Evolutionary conservation across 2,113 vertebrate species (phyloP), one percentile per base, ranked within the genome.

Genomic region (Megaceryle maxima): DNA sequence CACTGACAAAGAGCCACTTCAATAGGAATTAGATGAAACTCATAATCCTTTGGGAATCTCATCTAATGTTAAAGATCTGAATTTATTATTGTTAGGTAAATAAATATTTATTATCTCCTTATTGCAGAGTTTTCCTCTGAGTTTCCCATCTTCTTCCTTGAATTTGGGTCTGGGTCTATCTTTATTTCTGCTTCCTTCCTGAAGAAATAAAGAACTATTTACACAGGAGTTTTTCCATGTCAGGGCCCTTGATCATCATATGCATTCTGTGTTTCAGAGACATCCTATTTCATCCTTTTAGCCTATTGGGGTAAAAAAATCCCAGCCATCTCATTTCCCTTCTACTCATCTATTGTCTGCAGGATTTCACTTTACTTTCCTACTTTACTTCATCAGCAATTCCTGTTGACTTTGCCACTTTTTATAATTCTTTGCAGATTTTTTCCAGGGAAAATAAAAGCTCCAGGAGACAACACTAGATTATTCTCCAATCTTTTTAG

Each of bases 111-210:
- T 70, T 44, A 69, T 57, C 69, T 91, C 22, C n/a, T 83, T 64
- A 68, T 13, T 60, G 84, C 56, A 90, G 64, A 86, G 77, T 90
- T 91, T 20, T 39, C 33, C 50, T 50, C 44, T 83, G 59, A 78
- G 75, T 41, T 63, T 84, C 35, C 33, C 26, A 84, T 80, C 48
- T 80, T 87, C 66, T 95, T 96, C 60, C 53, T 74, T 75, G 33
- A 87, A 74, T 85, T 92, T 87, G 16, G 8, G n/a, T 55, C 53
- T 70, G 79, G 16, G 13, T 76, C 31, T 89, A 79, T 48, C 90
- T 93, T 88, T 73, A 81, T 48, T 88, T 67, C 70, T 88, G 37
- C 29, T 95, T 96, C 89, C 86, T 95, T 94, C 75, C 91, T 93
- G 81, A 83, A 94, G 74, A 68, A 92, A 89, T 85, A 67, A 68